phyloP scores from a whole-genome alignment of 2,113 vertebrate genomes.

The Suncus etruscus region DNA sequence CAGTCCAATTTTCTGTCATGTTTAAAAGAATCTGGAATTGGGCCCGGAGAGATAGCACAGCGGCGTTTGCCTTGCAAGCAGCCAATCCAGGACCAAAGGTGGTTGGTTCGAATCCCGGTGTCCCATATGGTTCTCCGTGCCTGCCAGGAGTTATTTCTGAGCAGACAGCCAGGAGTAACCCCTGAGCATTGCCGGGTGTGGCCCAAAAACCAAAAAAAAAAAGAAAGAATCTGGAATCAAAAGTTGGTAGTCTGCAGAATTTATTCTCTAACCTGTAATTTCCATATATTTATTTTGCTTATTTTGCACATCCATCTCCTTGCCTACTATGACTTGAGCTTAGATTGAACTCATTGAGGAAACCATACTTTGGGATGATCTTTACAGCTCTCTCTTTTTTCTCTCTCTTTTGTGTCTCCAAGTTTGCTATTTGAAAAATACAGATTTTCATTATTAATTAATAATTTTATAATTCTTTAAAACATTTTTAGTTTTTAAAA shows the following conservation, averaged over 20 bases:
- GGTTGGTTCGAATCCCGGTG: no score
- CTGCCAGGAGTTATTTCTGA: no score
- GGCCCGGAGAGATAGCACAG: no score
- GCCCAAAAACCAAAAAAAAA: no score
- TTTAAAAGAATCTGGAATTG: neutral
- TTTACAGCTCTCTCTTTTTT: neutral
- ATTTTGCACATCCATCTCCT: neutral
- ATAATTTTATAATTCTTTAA: neutral
- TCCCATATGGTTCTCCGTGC: no score
- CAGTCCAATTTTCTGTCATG: neutral
- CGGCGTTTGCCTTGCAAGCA: no score
- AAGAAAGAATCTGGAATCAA: neutral
- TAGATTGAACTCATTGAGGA: neutral
- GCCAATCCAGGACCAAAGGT: no score
- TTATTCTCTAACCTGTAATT: neutral
- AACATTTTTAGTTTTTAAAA: neutral
- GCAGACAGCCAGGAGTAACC: no score
- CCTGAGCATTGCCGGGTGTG: no score
- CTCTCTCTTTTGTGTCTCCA: constrained; percentile 4
- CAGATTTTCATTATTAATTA: constrained; percentile 53
- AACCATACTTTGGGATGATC: neutral
- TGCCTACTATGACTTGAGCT: neutral
- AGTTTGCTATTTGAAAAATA: neutral
- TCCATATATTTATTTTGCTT: neutral
- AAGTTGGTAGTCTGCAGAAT: neutral